Percentiles rank a stretch among this genome's conserved stretches.
Conservation (phyloP, 2,888 invertebrate species). For the Acanthopleura granulata region DNA sequence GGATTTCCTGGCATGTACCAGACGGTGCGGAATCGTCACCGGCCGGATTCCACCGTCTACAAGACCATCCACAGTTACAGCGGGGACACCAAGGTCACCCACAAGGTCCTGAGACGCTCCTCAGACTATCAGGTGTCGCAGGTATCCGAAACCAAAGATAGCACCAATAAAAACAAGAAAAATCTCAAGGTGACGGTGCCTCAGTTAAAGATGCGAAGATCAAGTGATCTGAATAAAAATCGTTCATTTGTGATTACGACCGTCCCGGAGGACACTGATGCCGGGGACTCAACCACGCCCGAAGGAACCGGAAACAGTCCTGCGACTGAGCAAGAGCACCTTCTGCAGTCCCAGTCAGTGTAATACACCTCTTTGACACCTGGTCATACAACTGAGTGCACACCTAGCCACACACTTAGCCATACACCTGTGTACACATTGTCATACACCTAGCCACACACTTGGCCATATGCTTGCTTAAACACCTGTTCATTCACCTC, state of each 20-base stretch:
- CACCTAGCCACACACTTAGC: too few relatives aligned
- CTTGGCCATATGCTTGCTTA: too few relatives aligned
- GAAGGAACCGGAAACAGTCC: background rate
- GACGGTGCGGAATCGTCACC: background rate
- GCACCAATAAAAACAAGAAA: background rate
- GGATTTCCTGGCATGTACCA: background rate
- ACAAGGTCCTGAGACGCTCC: background rate
- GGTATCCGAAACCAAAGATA: background rate
- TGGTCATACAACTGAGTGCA: too few relatives aligned
- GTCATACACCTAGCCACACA: too few relatives aligned
- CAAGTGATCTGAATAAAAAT: background rate
- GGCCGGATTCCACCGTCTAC: background rate
- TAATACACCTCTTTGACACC: too few relatives aligned
- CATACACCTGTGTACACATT: too few relatives aligned
- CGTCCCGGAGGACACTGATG: background rate
- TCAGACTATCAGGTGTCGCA: background rate
- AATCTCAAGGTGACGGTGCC: background rate
- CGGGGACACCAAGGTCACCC: background rate
- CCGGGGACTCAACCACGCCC: too few relatives aligned
- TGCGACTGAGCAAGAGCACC: background rate
- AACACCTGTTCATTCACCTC: too few relatives aligned
- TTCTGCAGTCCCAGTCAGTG: too few relatives aligned
- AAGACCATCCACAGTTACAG: background rate
- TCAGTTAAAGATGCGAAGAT: background rate
- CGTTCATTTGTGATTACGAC: conserved; percentile 1